A percentile compares a stretch with the other conserved stretches of the same genome.
phyloP scores from a whole-genome alignment of 2,888 invertebrate species.

The Campoplex nolae region DNA sequence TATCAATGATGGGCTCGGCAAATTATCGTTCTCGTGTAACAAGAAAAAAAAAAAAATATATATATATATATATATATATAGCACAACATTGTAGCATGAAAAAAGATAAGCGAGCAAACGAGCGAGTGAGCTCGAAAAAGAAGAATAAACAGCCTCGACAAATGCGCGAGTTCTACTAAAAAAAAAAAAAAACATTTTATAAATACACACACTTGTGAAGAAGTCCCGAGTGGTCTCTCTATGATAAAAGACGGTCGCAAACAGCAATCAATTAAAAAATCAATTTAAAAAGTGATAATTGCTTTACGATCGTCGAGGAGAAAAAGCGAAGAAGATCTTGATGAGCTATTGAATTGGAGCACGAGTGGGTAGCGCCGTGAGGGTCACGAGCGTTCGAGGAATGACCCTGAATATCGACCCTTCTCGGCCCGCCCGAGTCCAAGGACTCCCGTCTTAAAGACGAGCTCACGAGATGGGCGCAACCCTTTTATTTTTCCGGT shows the following conservation, averaged over 20 bases:
- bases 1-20: not conserved
- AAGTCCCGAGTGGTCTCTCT: not conserved
- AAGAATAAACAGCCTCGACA: slow-evolving; percentile 32
- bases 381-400: slow-evolving; percentile 70
- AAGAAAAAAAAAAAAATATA: not conserved
- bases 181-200: slow-evolving; percentile 16
- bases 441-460: slow-evolving; percentile 79
- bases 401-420: slow-evolving; percentile 77
- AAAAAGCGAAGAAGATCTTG: slow-evolving; percentile 19
- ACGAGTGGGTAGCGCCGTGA: slow-evolving; percentile 53
- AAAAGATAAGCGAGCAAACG: slow-evolving; percentile 29
- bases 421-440: slow-evolving; percentile 66
- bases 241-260: not conserved
- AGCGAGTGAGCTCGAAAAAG: not conserved
- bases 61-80: not conserved
- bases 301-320: slow-evolving; percentile 1
- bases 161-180: slow-evolving; percentile 34
- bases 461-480: slow-evolving; percentile 73
- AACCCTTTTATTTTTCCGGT: slow-evolving; percentile 58
- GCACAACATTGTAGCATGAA: slow-evolving; percentile 24
- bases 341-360: slow-evolving; percentile 49
- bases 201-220: not conserved
- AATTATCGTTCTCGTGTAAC: slow-evolving; percentile 1
- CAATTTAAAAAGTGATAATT: slow-evolving; percentile 8
- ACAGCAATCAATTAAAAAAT: not conserved